Evolutionary conservation across 2,888 invertebrate genomes (phyloP).

Genomic region (Drosophila prolongata): DNA sequence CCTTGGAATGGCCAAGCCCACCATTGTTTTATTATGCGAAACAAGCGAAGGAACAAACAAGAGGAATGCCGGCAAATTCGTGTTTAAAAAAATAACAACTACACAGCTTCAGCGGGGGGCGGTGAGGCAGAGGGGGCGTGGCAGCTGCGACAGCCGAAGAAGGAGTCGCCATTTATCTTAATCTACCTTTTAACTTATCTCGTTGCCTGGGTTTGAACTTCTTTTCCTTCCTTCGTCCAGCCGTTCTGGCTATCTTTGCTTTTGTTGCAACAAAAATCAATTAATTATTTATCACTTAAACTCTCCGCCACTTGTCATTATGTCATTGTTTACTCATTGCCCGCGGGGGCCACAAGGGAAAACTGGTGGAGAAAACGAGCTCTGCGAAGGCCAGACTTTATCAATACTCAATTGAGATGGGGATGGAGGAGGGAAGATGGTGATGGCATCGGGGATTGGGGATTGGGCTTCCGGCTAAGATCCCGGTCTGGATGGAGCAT

Average conservation of each 20-base stretch:
- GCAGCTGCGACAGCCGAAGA: constrained; percentile 52
- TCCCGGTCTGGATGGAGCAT: constrained; percentile 48
- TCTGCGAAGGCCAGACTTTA: constrained; percentile 74
- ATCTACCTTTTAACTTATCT: constrained; percentile 81
- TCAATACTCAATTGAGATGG: constrained; percentile 83
- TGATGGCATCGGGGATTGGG: constrained; percentile 3
- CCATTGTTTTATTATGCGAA: constrained; percentile 77
- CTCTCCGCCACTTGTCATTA: constrained; percentile 84
- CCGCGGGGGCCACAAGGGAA: constrained; percentile 49
- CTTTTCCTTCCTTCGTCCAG: constrained; percentile 38
- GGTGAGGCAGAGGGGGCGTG: constrained; percentile 17
- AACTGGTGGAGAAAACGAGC: constrained; percentile 33
- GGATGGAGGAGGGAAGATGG: constrained; percentile 71
- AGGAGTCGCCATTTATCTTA: constrained; percentile 80
- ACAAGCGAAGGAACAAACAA: constrained; percentile 73
- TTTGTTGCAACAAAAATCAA: constrained; percentile 83
- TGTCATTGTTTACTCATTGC: constrained; percentile 84
- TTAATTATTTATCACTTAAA: constrained; percentile 84
- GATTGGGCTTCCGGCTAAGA: constrained; percentile 6
- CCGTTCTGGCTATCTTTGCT: constrained; percentile 38
- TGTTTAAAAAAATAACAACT: constrained; percentile 71
- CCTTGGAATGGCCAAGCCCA: constrained; percentile 9
- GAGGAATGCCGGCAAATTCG: constrained; percentile 68
- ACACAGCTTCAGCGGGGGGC: constrained; percentile 17
- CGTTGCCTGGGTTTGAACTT: constrained; percentile 70